Evolutionary conservation across 2,113 vertebrate genomes (phyloP).

Genomic region (Plotosus lineatus): DNA sequence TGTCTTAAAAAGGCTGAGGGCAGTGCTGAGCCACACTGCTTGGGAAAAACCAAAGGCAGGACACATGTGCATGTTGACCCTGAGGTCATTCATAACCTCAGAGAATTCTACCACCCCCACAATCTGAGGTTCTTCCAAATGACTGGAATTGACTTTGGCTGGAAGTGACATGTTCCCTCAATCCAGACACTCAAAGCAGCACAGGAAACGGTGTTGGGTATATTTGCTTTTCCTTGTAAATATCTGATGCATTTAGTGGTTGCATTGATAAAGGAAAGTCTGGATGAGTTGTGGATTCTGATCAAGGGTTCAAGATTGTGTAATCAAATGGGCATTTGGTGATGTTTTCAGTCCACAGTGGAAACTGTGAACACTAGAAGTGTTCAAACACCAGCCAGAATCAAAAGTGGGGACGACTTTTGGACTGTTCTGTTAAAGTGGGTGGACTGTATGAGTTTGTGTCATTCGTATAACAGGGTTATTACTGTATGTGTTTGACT

Average conservation of each 20-base stretch:
- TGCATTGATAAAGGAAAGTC: neutral
- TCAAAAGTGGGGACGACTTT: neutral
- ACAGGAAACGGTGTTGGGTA: neutral
- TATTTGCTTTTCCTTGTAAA: neutral
- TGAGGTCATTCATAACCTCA: conserved; percentile 68
- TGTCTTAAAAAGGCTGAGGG: conserved; percentile 80
- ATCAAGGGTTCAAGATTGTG: neutral
- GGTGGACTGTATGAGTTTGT: neutral
- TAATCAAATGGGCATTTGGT: conserved; percentile 25
- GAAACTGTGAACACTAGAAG: neutral
- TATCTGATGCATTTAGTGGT: conserved; percentile 10
- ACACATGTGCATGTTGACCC: conserved; percentile 71
- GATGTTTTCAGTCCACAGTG: neutral
- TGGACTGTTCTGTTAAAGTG: neutral
- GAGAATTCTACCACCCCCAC: conserved; percentile 75
- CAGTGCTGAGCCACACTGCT: conserved; percentile 80
- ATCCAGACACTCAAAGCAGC: conserved; percentile 1
- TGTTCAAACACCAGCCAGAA: neutral
- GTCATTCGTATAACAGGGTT: neutral
- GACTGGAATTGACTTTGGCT: conserved; percentile 76
- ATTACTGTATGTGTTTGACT: conserved; percentile 2
- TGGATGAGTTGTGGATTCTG: neutral
- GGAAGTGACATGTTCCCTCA: conserved; percentile 67
- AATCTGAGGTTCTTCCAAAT: conserved; percentile 77
- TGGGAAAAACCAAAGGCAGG: conserved; percentile 79